Evolutionary conservation across 2,113 vertebrate species (phyloP).

Genomic region (Amblyopsis rosae): DNA sequence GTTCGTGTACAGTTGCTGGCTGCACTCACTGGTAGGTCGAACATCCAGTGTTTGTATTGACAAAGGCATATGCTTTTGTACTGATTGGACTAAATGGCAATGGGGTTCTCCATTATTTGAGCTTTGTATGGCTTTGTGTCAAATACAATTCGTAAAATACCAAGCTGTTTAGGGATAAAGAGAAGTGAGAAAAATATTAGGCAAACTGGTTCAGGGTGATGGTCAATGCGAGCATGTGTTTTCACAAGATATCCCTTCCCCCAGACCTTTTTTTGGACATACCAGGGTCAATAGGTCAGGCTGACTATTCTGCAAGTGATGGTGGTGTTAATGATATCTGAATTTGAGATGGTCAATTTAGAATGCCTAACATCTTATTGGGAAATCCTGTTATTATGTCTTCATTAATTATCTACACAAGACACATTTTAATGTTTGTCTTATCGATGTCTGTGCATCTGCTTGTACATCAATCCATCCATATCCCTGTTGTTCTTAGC

Average conservation of each 20-base stretch:
- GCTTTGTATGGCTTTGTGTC: constrained; percentile 27
- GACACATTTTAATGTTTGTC: background rate
- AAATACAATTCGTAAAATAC: constrained; percentile 16
- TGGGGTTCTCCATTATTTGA: constrained; percentile 9
- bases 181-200: constrained; percentile 4
- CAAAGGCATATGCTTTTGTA: background rate
- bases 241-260: constrained; percentile 22
- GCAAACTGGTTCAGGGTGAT: constrained; percentile 25
- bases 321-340: constrained; percentile 44
- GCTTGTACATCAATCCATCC: background rate
- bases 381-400: constrained; percentile 15
- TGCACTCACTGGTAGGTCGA: background rate
- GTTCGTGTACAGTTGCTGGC: too few relatives aligned
- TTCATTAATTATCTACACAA: background rate
- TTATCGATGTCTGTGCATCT: background rate
- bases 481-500: constrained; percentile 2
- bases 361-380: background rate
- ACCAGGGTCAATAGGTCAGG: constrained; percentile 56
- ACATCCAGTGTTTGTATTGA: constrained; percentile 11
- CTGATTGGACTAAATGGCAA: constrained; percentile 4
- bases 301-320: constrained; percentile 34
- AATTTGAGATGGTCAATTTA: constrained; percentile 2
- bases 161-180: constrained; percentile 18
- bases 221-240: background rate
- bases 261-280: constrained; percentile 21